These are phyloP conservation scores for Caiman crocodilus DNA, from an alignment of 2,797 vertebrate genomes.

Conservation along the genomic window DNA sequence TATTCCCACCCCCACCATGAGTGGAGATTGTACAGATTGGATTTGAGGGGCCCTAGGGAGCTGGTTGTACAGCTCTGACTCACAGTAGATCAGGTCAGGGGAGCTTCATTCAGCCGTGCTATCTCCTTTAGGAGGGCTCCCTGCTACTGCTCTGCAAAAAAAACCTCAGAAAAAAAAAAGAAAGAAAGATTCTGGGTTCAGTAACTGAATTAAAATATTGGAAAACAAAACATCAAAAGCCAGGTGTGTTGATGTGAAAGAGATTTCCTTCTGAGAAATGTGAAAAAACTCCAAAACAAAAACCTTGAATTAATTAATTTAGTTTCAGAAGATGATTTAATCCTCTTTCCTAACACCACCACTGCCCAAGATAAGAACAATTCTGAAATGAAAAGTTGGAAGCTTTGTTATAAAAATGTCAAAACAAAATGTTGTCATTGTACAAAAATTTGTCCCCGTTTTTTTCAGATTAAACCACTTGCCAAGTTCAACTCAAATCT, in stretches of 20 bases:
- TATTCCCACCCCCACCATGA: neutral
- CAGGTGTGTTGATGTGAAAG: too few species aligned
- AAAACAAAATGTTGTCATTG: neutral
- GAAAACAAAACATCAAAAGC: too few species aligned
- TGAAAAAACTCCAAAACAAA: neutral
- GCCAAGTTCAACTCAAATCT: neutral
- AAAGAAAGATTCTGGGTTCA: too few species aligned
- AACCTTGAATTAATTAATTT: neutral
- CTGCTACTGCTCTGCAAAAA: neutral
- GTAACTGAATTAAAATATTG: too few species aligned
- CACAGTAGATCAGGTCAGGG: neutral
- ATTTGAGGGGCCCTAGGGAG: neutral
- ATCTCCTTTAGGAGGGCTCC: neutral
- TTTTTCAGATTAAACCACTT: slow-evolving; percentile 1
- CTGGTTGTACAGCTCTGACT: neutral
- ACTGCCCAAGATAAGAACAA: slow-evolving; percentile 47
- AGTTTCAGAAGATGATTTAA: neutral
- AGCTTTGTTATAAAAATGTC: slow-evolving; percentile 49
- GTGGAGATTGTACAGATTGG: neutral
- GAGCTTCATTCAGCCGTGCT: neutral
- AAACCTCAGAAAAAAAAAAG: neutral
- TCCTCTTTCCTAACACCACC: neutral
- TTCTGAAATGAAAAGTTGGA: slow-evolving; percentile 33
- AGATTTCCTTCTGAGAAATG: neutral
- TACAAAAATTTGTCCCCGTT: neutral